Conservation (phyloP, 2,888 invertebrate species). For the Lucinisca nassula region DNA sequence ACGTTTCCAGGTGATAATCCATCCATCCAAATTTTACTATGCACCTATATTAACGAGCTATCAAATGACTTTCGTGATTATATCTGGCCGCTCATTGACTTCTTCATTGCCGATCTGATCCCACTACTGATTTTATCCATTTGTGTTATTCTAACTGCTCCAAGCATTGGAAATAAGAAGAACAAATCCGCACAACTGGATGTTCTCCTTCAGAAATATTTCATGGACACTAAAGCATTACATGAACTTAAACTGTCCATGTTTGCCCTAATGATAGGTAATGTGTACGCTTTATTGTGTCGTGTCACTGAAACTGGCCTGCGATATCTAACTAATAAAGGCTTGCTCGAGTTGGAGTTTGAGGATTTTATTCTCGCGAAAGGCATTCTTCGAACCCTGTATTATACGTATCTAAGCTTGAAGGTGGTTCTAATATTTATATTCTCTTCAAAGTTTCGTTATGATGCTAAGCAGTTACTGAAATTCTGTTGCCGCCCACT, state of each 20-base stretch:
- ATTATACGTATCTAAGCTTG: constrained; percentile 75
- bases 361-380: constrained; percentile 47
- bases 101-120: constrained; percentile 78
- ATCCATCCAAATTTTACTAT: constrained; percentile 49
- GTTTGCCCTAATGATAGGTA: constrained; percentile 36
- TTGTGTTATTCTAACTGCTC: constrained; percentile 72
- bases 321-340: constrained; percentile 11
- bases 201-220: constrained; percentile 77
- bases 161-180: constrained; percentile 13
- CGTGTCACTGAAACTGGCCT: constrained; percentile 49
- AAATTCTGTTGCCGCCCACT: constrained; percentile 39
- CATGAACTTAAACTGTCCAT: constrained; percentile 69
- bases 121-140: constrained; percentile 78
- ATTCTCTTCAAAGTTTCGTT: constrained; percentile 75
- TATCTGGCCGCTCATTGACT: constrained; percentile 83
- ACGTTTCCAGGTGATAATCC: constrained; percentile 72
- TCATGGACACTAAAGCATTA: constrained; percentile 79
- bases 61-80: constrained; percentile 79
- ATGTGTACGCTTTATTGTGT: constrained; percentile 28
- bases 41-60: constrained; percentile 79
- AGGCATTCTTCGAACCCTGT: constrained; percentile 62
- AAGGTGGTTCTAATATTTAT: constrained; percentile 80
- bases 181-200: constrained; percentile 53
- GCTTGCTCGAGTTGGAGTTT: constrained; percentile 36
- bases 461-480: constrained; percentile 51